A percentile compares a stretch with the other conserved stretches of the same genome.
Conservation (phyloP, 1,140 invertebrate genomes). For the Acyrthosiphon pisum region DNA sequence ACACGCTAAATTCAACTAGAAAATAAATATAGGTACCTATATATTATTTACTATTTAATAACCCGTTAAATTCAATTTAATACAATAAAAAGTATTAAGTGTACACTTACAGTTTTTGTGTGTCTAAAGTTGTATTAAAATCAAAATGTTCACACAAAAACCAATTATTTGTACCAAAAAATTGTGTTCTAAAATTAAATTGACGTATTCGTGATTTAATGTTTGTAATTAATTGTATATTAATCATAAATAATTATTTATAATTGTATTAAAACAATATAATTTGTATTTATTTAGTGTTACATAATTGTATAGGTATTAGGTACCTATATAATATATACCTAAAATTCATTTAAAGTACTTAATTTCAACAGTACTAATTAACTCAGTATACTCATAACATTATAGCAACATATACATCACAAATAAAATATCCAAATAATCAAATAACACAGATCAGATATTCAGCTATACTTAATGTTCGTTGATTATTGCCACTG, state of each 20-base stretch:
- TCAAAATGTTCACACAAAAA: slow-evolving; percentile 46
- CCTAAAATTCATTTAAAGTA: not conserved
- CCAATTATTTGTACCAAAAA: not conserved
- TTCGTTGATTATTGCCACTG: not conserved
- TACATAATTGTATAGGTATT: not conserved
- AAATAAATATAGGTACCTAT: not conserved
- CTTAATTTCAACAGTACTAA: not conserved
- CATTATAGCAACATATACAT: not conserved
- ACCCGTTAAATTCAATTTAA: not conserved
- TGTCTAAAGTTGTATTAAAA: not conserved
- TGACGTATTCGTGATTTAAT: not conserved
- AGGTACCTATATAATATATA: not conserved
- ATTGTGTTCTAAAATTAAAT: not conserved
- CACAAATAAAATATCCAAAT: not conserved
- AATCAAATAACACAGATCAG: not conserved
- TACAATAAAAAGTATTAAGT: not conserved
- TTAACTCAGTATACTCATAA: not conserved
- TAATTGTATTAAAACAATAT: not conserved
- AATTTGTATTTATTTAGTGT: not conserved
- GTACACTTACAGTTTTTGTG: slow-evolving; percentile 16
- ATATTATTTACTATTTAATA: not conserved
- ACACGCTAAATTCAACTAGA: not conserved
- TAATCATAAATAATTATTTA: not conserved
- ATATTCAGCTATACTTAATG: not conserved
- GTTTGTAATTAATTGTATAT: not conserved